Base-by-base conservation (phyloP, 1,140 invertebrate species). In the Drosophila malerkotliana region DNA sequence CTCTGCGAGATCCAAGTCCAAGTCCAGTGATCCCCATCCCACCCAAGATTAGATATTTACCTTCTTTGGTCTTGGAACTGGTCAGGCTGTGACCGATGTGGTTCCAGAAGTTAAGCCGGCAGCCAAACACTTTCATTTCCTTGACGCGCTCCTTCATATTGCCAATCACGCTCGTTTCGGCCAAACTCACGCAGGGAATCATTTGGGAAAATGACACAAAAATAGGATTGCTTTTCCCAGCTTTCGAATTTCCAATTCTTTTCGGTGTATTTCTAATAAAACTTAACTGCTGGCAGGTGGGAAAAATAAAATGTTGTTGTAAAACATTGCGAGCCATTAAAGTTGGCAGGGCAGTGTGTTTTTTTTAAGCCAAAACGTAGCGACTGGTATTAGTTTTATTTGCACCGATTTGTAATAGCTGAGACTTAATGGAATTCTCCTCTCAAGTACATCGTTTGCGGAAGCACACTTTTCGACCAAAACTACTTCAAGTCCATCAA, bases 81-180 rank as follows among this genome's bases (percentile, higher is more conserved):
- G 90, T 91, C 55, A 91, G 67, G 48, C 90, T 91, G 47, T 91
- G 90, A 67, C 90, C 89, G 47, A 91, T 91, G 77, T 89, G 90
- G 77, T 92, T 91, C 91, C 91, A 92, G 45, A 92, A 92, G 76
- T 92, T 92, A 47, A 92, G 77, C 59, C 91, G 87, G 79, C 91
- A 92, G 58, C 91, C 91, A 56, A 92, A 92, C 49, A 92, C 91
- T 71, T 92, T 91, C 91, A 92, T 92, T 79, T 92, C 91, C 81
- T 91, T 92, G 57, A 92, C 91, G 66, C 91, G 90, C 68, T 92
- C 91, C 87, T 92, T 92, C 90, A 92, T 92, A 75, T 91, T 92
- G 80, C 89, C 90, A 74, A 92, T 91, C 58, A 92, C 91, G 79
- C 91, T 92, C 76, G 91, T 92, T 90, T 92, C 91, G 68, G 91